Percentiles rank a stretch among this genome's conserved stretches.
These are phyloP conservation scores for Dicrostonyx torquatus DNA, from an alignment of 2,797 vertebrate genomes.

Conservation along the genomic window DNA sequence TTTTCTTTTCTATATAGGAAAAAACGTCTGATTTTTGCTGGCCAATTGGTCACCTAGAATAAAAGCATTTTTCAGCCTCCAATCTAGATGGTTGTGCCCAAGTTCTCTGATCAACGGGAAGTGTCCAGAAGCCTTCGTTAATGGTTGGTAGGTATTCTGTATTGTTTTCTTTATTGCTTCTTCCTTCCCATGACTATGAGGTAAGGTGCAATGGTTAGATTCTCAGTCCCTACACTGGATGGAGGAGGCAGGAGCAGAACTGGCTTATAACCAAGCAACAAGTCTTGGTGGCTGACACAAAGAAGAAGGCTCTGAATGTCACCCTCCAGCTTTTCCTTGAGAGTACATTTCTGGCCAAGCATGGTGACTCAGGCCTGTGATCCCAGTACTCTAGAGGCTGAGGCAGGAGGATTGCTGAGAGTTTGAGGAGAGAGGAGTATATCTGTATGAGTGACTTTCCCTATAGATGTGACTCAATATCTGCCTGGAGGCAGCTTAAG, in stretches of 20 bases:
- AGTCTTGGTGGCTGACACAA: fast-evolving
- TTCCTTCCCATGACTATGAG: background rate
- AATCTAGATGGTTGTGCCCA: background rate
- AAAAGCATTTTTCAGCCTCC: background rate
- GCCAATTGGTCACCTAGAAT: background rate
- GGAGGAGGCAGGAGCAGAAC: constrained; percentile 6
- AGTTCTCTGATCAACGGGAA: constrained; percentile 1
- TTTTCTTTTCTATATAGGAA: background rate
- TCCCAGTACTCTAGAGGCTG: background rate
- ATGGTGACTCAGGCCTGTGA: background rate
- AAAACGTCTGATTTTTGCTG: background rate
- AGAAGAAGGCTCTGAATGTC: background rate
- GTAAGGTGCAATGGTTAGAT: background rate
- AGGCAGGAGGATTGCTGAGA: background rate
- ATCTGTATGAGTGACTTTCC: background rate
- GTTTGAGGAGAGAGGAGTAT: background rate
- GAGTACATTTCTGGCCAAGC: background rate
- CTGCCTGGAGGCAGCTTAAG: background rate
- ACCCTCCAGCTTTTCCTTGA: background rate
- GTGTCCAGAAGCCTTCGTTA: background rate
- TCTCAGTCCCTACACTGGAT: background rate
- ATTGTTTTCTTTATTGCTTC: background rate
- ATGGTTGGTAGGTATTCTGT: background rate
- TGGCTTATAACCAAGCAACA: background rate
- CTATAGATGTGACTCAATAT: background rate